Evolutionary conservation across 1,140 invertebrate genomes (phyloP), one percentile per base, ranked within the genome.

Genomic region (Aradophagus sp.): DNA sequence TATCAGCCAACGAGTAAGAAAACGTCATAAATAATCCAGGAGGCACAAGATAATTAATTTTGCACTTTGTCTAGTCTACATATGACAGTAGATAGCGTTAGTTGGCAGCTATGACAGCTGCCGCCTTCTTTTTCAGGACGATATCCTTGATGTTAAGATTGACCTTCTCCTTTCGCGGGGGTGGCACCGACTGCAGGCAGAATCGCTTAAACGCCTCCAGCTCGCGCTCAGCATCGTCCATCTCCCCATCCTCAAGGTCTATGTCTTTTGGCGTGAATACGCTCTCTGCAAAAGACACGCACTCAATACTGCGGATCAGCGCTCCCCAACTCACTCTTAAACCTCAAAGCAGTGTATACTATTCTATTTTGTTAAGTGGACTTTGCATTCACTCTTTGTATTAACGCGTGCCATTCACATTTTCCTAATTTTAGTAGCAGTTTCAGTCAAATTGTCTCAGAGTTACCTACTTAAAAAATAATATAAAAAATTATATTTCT

Each of bases 121-220:
- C 74, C 16, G 80, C 75, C 5, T 88, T 88, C 80, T 90, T 91
- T 84, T 91, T 91, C 20, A 89, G 80, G 48, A 91, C 89, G 75
- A 92, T 90, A 75, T 92, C 90, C 86, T 92, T 91, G 69, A 92
- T 84, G 81, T 92, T 91, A 35, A 92, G 86, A 77, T 91, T 90
- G 39, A 93, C 91, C 80, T 91, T 92, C 72, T 91, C 90, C 79
- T 91, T 91, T 27, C 87, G 84, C 59, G 89, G 87, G 0, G 88
- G 88, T 29, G 91, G 91, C 59, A 91, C 88, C 4, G 90, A 91
- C 69, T 93, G 90, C 32, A 90, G 88, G 71, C 92, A 93, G 82
- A 93, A 93, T 68, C 91, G 87, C 81, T 93, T 93, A 80, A 93
- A 93, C 29, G 91, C 91, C 81, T 93, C 92, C 63, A 93, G 79